Base-by-base conservation (phyloP, 2,113 vertebrate species). In the Talpa occidentalis region DNA sequence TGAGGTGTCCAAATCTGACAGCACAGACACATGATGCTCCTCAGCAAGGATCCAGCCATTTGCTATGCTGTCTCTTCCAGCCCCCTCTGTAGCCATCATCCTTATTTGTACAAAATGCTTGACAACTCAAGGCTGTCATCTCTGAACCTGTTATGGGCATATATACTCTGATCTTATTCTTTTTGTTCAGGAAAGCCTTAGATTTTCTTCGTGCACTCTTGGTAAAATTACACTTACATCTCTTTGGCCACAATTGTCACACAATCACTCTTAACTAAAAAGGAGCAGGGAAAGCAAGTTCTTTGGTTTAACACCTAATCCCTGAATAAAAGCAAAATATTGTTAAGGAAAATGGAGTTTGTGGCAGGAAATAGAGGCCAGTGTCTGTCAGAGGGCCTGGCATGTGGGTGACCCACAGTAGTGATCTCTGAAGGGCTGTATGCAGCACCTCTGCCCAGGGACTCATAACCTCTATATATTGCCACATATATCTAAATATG, bases 401-500 rank as follows among this genome's bases (percentile, higher is more conserved):
- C 56, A 0, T 72, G 10, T 17, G 17, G 40, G 37, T 6, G 66
- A 40, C 28, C 76, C 24, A 16, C 0, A 9, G 6, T 12, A n/a
- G n/a, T 5, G 3, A 60, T 30, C 49, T 28, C 22, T 40, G 26
- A 30, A 12, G 28, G 32, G 47, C 35, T 11, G 3, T 19, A 8
- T 49, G 28, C 47, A 42, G 1, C 60, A 11, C 60, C 17, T 62
- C 30, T 22, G 11, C 64, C 6, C 0, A 0, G 24, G 17, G 2
- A 16, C 42, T 42, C 3, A 0, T 14, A 21, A 47, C 49, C n/a
- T 42, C 2, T n/a, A 5, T 47, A 16, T 3, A 26, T 32, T 42
- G 19, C 44, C 42, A 77, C 32, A 28, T 12, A 0, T 14, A 5
- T 59, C 37, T 37, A 64, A 40, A 2, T 35, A 28, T 14, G 32